Evolutionary conservation across 1,140 invertebrate species (phyloP).

Genomic region (Euglossa dilemma): DNA sequence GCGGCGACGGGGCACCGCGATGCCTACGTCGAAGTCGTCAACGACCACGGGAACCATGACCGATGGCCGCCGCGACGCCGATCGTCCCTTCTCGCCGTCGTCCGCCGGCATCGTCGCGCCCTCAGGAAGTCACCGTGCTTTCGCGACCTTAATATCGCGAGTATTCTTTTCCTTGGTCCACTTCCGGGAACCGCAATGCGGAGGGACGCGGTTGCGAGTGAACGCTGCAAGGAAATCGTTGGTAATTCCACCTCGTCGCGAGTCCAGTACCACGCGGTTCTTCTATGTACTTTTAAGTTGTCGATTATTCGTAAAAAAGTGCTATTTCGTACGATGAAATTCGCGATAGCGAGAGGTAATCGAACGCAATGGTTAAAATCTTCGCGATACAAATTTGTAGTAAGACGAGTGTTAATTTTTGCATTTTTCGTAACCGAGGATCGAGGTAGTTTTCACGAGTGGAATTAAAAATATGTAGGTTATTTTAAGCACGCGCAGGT

Average conservation of each 20-base stretch:
- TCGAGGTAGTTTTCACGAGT: too few species aligned
- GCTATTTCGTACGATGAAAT: too few species aligned
- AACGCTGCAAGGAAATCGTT: background rate
- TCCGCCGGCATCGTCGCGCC: background rate
- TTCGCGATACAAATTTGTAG: too few species aligned
- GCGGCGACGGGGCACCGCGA: conserved; percentile 66
- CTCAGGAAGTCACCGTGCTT: background rate
- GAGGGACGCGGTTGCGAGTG: conserved; percentile 5
- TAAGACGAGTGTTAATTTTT: too few species aligned
- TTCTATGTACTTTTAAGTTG: too few species aligned
- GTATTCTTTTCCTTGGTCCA: background rate
- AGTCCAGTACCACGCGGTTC: background rate
- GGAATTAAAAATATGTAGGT: too few species aligned
- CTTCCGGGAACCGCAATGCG: conserved; percentile 41
- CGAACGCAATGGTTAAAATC: too few species aligned
- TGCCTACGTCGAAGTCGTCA: conserved; percentile 45
- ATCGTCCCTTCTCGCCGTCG: background rate
- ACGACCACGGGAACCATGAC: background rate
- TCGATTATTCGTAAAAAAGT: too few species aligned
- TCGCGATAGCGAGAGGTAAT: too few species aligned
- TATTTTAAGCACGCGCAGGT: too few species aligned
- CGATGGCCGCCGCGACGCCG: conserved; percentile 1
- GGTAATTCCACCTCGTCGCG: background rate
- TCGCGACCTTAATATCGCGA: background rate
- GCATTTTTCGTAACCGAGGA: too few species aligned